Evolutionary conservation across 2,113 vertebrate genomes (phyloP), one percentile per base, ranked within the genome.

Genomic region (Bagarius yarrelli): DNA sequence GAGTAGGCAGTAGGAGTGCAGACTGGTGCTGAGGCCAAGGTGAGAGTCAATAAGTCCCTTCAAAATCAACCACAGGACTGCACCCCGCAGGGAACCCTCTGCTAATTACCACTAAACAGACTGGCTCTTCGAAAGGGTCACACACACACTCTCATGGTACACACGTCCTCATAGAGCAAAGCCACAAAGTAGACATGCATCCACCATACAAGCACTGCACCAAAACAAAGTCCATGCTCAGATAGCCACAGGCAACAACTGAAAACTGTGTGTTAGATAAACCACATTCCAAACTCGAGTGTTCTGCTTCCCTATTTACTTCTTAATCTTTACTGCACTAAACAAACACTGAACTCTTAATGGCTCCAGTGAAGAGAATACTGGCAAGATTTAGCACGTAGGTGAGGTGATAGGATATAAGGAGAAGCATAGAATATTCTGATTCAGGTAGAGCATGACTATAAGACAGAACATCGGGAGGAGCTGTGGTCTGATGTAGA

Each of bases 91-190:
- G 90, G 88, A 93, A 92, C 89, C 84, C 85, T 81, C 83, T 34
- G 72, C 89, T 92, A 92, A 92, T 93, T 91, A 91, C 87, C 87
- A 90, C 87, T 91, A 88, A 92, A 90, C 89, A 91, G 89, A 89
- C 86, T 86, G 79, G 81, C 87, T 90, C 87, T 88, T 85, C 57
- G 88, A 83, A 88, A 90, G 87, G 90, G 88, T 90, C 88, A 88
- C 80, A 82, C 85, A 83, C 50, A 69, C 70, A 59, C 53, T 15
- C 52, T 21, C 67, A 72, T 57, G 32, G 47, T 40, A n/a, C 73
- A 66, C 57, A 73, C 78, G 59, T 81, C 8, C 59, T 44, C 8
- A 44, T 56, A 60, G 36, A 69, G 64, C 18, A 64, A 30, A 53
- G 59, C 57, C 44, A 53, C 16, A 5, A 30, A 11, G 70, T 70